Base-by-base conservation (phyloP, 1,140 invertebrate species). In the Protaetia brevitarsis region DNA sequence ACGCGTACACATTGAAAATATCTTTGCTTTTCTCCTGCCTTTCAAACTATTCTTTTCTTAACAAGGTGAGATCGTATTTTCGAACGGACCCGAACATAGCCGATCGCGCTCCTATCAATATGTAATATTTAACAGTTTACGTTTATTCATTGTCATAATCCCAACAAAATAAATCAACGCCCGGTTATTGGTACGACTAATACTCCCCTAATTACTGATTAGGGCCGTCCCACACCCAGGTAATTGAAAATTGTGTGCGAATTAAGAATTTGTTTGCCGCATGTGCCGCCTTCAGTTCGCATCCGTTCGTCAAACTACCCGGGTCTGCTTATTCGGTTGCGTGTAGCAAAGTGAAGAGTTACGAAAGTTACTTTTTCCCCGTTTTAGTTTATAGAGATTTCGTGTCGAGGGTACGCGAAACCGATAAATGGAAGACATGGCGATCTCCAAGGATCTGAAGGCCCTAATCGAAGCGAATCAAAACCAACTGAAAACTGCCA, bases 361-460 rank as follows among this genome's bases (percentile, higher is more conserved):
- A 36, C 57, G 57, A 62, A 62, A 62, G 60, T 62, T 34, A 62
- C 3, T 34, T 62, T 62, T 62, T 29, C 5, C 27, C 10, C 29
- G 11, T 59, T 36, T 62, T 62, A 64, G 21, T 64, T 2, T 28
- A n/a, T n/a, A 66, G 41, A 16, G 41, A 51, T 23, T 51, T 23
- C 26, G 11, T 51, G 7, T 23, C 19, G 16, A 3, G 11, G 19
- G 16, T 23, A 23, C 19, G 19, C 41, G 16, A 51, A 4, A 51
- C 26, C 41, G 21, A 34, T 62, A 68, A 66, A 76, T 74, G 72
- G 69, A 73, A 65, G 79, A 74, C 65, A 86, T 87, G 83, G 86
- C 87, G 81, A 85, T 88, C 72, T 84, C 84, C 56, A 85, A 85
- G 75, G 81, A 84, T 74, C 80, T 88, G 74, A 84, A 86, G 71